Conservation (phyloP, 1,140 invertebrate genomes). For the Epicauta chinensis region DNA sequence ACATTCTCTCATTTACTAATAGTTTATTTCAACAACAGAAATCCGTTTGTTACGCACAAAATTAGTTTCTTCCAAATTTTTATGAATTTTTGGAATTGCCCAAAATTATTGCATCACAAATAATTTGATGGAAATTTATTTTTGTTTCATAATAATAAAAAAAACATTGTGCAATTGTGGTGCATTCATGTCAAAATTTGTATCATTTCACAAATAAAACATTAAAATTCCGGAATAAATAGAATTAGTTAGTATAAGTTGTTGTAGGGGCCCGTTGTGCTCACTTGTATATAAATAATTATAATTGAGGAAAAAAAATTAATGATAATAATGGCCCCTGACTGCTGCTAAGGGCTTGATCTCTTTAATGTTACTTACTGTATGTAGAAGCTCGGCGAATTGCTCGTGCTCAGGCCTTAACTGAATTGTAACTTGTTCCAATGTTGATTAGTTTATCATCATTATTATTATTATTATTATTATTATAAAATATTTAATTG, state of each 20-base stretch:
- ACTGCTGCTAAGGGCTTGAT: slow-evolving; percentile 36
- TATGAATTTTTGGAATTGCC: no score
- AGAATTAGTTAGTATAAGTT: slow-evolving; percentile 20
- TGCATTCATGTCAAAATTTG: neutral
- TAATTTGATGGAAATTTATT: neutral
- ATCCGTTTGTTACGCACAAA: no score
- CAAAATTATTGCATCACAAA: neutral
- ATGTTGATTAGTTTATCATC: neutral
- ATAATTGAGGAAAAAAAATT: no score
- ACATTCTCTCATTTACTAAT: no score
- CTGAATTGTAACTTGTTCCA: slow-evolving; percentile 15
- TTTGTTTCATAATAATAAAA: no score
- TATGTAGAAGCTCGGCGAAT: slow-evolving; percentile 16
- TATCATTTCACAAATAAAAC: neutral
- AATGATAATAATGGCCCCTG: slow-evolving; percentile 20
- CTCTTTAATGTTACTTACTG: slow-evolving; percentile 34
- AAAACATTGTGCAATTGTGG: neutral
- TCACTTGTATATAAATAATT: slow-evolving; percentile 21
- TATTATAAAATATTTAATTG: neutral
- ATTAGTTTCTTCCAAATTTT: no score
- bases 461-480: slow-evolving; percentile 6
- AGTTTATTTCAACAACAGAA: no score
- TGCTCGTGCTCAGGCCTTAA: slow-evolving; percentile 17
- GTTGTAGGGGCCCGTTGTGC: slow-evolving; percentile 24
- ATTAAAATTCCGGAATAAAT: slow-evolving; percentile 15